phyloP scores from a whole-genome alignment of 2,888 invertebrate genomes.

The Hipparchia sbordonii region DNA sequence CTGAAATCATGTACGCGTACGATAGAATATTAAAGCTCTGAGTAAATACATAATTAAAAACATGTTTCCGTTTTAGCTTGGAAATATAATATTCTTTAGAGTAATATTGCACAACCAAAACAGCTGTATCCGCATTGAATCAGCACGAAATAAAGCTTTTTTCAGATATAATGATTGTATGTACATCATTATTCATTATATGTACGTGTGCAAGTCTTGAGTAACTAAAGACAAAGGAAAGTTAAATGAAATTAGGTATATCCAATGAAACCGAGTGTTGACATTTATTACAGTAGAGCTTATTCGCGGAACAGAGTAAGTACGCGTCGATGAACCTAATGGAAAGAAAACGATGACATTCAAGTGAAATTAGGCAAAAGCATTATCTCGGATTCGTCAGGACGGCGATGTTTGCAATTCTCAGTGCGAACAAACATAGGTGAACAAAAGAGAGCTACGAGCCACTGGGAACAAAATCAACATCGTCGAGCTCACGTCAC shows the following conservation, averaged over 20 bases:
- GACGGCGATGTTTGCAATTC: slow-evolving; percentile 62
- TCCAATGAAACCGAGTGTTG: not conserved
- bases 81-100: too few relatives aligned
- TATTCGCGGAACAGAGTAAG: slow-evolving; percentile 3
- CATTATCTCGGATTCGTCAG: slow-evolving; percentile 44
- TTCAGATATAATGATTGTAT: not conserved
- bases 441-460: slow-evolving; percentile 59
- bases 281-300: not conserved
- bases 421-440: slow-evolving; percentile 59
- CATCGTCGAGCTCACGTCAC: slow-evolving; percentile 73
- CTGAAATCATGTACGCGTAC: too few relatives aligned
- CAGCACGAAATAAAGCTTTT: not conserved
- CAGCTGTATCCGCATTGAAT: too few relatives aligned
- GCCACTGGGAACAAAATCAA: slow-evolving; percentile 68
- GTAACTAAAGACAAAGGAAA: not conserved
- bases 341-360: slow-evolving; percentile 37
- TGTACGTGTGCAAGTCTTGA: not conserved
- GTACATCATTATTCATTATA: too few relatives aligned
- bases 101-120: too few relatives aligned
- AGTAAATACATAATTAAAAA: too few relatives aligned
- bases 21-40: too few relatives aligned
- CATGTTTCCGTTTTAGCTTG: too few relatives aligned
- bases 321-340: slow-evolving; percentile 6
- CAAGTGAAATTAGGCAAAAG: slow-evolving; percentile 44
- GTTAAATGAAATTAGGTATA: not conserved